Base-by-base conservation (phyloP, 2,797 vertebrate genomes). In the Anguilla anguilla region DNA sequence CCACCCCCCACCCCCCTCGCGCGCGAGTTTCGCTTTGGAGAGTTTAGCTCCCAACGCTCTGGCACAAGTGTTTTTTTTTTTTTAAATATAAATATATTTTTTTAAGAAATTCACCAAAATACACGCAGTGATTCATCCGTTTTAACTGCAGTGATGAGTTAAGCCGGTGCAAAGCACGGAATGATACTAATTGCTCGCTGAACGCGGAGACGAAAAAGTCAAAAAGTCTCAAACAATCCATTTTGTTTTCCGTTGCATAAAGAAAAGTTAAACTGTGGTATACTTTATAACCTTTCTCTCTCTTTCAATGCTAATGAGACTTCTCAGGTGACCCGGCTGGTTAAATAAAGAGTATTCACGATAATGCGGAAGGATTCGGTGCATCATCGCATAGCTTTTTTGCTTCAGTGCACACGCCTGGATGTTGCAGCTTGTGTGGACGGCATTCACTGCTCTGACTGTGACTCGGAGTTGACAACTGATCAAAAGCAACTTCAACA, bases 31-130 rank as follows among this genome's bases (percentile, higher is more conserved):
- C 83, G 35, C 35, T 35, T 35, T 35, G 35, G 35, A 35, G 35
- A 72, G 46, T 81, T 43, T 55, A 69, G 86, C 22, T 84, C 46
- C 86, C 55, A 61, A 72, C 86, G 84, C 79, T 83, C 61, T n/a
- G 13, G 59, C 19, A 10, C 2, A n/a, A 69, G 28, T 6, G 61
- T 2, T 64, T 55, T 0, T 51, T 5, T 51, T 51, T 51, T 51
- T 1, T n/a, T n/a, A n/a, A n/a, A 35, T 35, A 35, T 35, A 57
- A 57, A 28, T 72, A 6, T 46, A 31, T 51, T 61, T 87, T 79
- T 82, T 35, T 13, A 84, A 61, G 57, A 79, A 25, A 64, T 55
- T 43, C 28, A 13, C 22, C 74, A 79, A 46, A 43, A 46, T 35
- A 35, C 15, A 46, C 74, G 19, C 74, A 79, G 84, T 13, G 59